Conservation (phyloP, 2,797 vertebrate species). For the Coregonus sp. region DNA sequence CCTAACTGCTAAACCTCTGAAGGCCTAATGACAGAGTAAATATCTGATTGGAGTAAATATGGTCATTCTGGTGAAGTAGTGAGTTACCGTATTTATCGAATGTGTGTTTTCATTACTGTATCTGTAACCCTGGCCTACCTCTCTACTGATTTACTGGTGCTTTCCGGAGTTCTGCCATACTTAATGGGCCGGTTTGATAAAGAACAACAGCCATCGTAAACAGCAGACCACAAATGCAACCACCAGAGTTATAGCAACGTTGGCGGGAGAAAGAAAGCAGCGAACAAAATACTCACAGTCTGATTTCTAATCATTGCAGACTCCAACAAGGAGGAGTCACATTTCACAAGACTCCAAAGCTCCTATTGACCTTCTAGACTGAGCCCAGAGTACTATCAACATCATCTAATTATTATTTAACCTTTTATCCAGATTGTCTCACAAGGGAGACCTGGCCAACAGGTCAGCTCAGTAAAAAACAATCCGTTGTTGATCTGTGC, state of each 20-base stretch:
- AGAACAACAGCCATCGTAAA: conserved; percentile 33
- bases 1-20: background rate
- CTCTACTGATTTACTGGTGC: conserved; percentile 32
- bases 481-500: background rate
- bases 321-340: background rate
- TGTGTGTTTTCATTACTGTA: conserved; percentile 34
- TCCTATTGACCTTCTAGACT: background rate
- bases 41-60: background rate
- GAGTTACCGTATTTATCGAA: background rate
- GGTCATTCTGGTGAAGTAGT: conserved; percentile 1
- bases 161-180: conserved; percentile 31
- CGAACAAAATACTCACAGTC: conserved; percentile 12
- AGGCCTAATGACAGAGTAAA: background rate
- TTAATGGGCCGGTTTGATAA: conserved; percentile 37
- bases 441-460: no score
- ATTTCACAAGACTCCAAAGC: background rate
- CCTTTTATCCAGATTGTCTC: background rate
- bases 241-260: conserved; percentile 12
- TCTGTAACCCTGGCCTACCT: conserved; percentile 9
- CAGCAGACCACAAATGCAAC: conserved; percentile 31
- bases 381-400: background rate
- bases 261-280: conserved; percentile 13
- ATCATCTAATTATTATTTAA: background rate
- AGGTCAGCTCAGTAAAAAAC: no score
- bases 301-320: background rate